Evolutionary conservation across 1,140 invertebrate species (phyloP).

Genomic region (Rhyacophila brunnea): DNA sequence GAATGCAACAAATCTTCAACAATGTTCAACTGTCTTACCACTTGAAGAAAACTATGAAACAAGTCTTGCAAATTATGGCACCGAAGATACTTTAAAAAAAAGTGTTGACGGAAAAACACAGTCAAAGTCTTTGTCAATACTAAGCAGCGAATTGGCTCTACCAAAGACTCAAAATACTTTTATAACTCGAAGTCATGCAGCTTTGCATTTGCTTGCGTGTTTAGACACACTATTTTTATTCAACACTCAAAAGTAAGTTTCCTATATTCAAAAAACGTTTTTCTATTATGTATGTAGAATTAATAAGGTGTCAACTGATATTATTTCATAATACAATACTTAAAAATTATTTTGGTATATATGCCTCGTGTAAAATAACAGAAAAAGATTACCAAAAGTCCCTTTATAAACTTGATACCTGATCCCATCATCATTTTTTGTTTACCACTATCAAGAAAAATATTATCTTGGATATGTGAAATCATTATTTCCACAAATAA

Average conservation of each 20-base stretch:
- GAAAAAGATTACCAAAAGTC: no score
- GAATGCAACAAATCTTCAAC: conserved; percentile 9
- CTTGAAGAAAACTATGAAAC: conserved; percentile 1
- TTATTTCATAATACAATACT: no score
- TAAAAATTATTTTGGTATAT: no score
- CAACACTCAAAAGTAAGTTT: conserved; percentile 65
- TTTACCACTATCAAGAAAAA: no score
- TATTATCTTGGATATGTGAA: no score
- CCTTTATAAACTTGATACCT: no score
- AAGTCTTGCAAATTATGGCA: background rate
- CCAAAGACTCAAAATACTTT: conserved; percentile 68
- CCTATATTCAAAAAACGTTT: background rate
- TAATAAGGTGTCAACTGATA: no score
- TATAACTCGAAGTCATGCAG: conserved; percentile 80
- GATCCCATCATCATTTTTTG: no score
- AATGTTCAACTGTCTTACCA: conserved; percentile 15
- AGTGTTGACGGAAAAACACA: background rate
- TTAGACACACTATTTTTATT: conserved; percentile 85
- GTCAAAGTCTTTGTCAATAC: conserved; percentile 51
- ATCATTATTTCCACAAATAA: no score
- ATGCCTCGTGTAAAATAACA: no score
- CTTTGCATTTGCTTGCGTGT: conserved; percentile 84
- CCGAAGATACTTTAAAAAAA: background rate
- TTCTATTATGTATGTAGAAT: background rate
- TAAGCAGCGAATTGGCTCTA: conserved; percentile 78